Base-by-base conservation (phyloP, 2,113 vertebrate genomes). In the Struthio camelus region DNA sequence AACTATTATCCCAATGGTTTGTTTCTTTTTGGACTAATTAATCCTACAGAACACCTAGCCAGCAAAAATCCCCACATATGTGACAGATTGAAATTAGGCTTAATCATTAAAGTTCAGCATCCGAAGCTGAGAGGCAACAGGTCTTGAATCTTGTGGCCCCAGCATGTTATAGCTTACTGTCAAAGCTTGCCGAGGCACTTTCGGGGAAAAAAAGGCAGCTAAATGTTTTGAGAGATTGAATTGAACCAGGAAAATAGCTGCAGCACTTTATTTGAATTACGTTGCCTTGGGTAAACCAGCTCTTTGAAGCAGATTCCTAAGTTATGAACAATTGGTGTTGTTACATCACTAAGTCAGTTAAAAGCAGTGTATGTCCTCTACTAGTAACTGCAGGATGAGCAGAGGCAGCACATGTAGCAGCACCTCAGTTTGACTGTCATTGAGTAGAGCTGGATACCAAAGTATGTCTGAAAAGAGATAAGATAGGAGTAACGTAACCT, bases 121-220 rank as follows among this genome's bases (percentile, higher is more conserved):
- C 66, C 92, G 89, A 86, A 30, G 80, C 79, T 4, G 54, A 93
- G 80, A 83, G 61, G 77, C 40, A 44, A 38, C 85, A 84, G 28
- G 6, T 83, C 73, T 46, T 46, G 62, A 93, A 38, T 90, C 70
- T 27, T 96, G 96, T 95, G 70, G 27, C 84, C 87, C 96, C 97
- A 94, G 97, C 96, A 97, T 34, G 84, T 91, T 78, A 23, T 1
- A 25, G 42, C 73, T 95, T 80, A 66, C 22, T 54, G 90, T n/a
- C 92, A 91, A 76, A 94, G 79, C 62, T 76, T 85, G 78, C 82
- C 19, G 36, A 97, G 84, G 70, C 73, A 72, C 66, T 64, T 88
- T 54, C 97, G 90, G n/a, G n/a, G n/a, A 73, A 85, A 87, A 50
- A 89, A 93, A 94, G 38, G 72, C 72, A 96, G 48, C 32, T 90